Conservation (phyloP, 1,140 invertebrate species). For the Plodia interpunctella region DNA sequence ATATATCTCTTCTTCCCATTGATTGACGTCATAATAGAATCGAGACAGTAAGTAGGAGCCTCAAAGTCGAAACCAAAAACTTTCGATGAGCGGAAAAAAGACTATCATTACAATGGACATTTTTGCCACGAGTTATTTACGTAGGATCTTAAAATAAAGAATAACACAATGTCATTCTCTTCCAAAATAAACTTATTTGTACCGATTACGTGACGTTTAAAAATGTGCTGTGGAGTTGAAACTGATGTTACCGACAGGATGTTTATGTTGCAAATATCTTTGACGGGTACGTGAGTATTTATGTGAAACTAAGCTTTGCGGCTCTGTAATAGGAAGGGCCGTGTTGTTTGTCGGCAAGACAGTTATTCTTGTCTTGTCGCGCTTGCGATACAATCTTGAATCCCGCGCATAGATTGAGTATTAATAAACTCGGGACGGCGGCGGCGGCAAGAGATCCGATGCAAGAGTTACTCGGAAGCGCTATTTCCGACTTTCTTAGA, state of each 20-base stretch:
- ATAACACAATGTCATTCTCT: too few species aligned
- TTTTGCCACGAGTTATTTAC: too few species aligned
- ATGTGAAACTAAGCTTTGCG: neutral
- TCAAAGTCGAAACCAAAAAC: too few species aligned
- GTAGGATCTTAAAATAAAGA: too few species aligned
- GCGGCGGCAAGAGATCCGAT: conserved; percentile 56
- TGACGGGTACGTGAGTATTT: neutral
- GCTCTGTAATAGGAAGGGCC: neutral
- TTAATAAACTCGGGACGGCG: conserved; percentile 47
- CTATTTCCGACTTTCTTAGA: conserved; percentile 70
- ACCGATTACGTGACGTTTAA: neutral
- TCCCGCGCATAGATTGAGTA: conserved; percentile 43
- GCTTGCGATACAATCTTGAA: conserved; percentile 29
- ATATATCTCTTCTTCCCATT: too few species aligned
- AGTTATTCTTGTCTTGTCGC: conserved; percentile 24
- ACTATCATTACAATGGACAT: too few species aligned
- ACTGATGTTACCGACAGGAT: neutral
- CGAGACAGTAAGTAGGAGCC: too few species aligned
- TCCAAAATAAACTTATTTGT: too few species aligned
- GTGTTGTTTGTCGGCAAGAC: conserved; percentile 2
- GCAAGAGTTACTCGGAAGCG: conserved; percentile 66
- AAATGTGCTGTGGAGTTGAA: neutral
- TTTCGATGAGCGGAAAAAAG: too few species aligned
- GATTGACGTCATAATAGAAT: too few species aligned
- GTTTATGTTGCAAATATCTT: conserved; percentile 2